Percentiles rank a stretch among this genome's conserved stretches.
Evolutionary conservation across 2,888 invertebrate genomes (phyloP).

Genomic region (Scaptomyza caliginosa): DNA sequence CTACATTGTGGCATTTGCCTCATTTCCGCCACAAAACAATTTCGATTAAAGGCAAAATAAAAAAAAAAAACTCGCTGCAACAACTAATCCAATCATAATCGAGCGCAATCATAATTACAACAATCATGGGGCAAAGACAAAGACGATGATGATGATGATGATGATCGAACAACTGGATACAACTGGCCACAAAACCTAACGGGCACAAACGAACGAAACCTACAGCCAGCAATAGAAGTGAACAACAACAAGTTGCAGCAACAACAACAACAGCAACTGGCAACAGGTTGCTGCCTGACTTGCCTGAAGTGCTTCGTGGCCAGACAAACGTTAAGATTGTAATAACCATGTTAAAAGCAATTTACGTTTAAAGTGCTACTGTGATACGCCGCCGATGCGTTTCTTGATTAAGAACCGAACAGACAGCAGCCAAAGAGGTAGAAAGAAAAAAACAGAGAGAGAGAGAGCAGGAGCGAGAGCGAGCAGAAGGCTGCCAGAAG

Average conservation of each 20-base stretch:
- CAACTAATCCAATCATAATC: conserved; percentile 77
- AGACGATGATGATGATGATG: conserved; percentile 22
- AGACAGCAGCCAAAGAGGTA: conserved; percentile 24
- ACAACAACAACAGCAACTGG: conserved; percentile 38
- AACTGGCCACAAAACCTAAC: conserved; percentile 35
- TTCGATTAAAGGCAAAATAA: conserved; percentile 65
- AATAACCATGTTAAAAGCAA: conserved; percentile 83
- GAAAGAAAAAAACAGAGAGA: conserved; percentile 10
- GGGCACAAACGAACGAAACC: conserved; percentile 40
- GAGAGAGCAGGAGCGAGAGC: background rate
- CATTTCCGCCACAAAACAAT: conserved; percentile 69
- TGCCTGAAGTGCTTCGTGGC: conserved; percentile 75
- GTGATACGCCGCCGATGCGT: conserved; percentile 82
- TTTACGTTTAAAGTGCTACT: conserved; percentile 83
- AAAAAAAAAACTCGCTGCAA: conserved; percentile 58
- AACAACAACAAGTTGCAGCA: conserved; percentile 14
- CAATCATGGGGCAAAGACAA: conserved; percentile 47
- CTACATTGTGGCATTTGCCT: conserved; percentile 49
- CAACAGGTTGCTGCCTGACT: conserved; percentile 54
- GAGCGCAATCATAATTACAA: conserved; percentile 75
- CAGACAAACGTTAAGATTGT: conserved; percentile 80
- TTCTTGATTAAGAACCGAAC: conserved; percentile 76
- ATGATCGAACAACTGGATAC: conserved; percentile 38
- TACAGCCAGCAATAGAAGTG: conserved; percentile 26
- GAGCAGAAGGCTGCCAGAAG: conserved; percentile 25